Conservation (phyloP, 2,113 vertebrate species). For the Spea multiplicata region DNA sequence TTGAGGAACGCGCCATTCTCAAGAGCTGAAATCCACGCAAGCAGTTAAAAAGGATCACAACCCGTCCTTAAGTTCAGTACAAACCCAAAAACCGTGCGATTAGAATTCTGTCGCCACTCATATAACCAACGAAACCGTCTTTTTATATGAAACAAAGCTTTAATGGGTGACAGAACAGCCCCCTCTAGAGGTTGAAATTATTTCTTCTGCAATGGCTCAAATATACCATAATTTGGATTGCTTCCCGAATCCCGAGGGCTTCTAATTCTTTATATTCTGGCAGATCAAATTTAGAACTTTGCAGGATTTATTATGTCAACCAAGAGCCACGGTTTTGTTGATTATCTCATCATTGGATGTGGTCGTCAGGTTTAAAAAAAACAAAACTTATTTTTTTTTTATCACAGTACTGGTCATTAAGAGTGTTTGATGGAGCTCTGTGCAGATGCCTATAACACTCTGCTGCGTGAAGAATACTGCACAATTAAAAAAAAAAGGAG, state of each 20-base stretch:
- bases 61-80: not conserved
- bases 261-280: too few species aligned
- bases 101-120: not conserved
- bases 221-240: too few species aligned
- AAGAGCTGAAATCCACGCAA: conserved; percentile 2
- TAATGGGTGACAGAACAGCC: not conserved
- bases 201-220: too few species aligned
- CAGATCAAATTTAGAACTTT: not conserved
- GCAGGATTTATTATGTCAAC: not conserved
- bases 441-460: not conserved
- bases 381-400: too few species aligned
- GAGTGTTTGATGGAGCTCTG: not conserved
- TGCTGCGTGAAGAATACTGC: not conserved
- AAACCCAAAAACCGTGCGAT: not conserved
- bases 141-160: conserved; percentile 43
- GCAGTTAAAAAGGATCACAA: not conserved
- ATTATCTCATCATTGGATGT: too few species aligned
- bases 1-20: not conserved
- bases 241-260: too few species aligned
- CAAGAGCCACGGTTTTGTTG: not conserved
- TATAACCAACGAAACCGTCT: conserved; percentile 11
- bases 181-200: not conserved
- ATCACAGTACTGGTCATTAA: conserved; percentile 29
- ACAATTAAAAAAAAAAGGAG: conserved; percentile 6
- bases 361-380: too few species aligned